Evolutionary conservation across 2,888 invertebrate species (phyloP).

Genomic region (Enoplolaimus lenunculus): DNA sequence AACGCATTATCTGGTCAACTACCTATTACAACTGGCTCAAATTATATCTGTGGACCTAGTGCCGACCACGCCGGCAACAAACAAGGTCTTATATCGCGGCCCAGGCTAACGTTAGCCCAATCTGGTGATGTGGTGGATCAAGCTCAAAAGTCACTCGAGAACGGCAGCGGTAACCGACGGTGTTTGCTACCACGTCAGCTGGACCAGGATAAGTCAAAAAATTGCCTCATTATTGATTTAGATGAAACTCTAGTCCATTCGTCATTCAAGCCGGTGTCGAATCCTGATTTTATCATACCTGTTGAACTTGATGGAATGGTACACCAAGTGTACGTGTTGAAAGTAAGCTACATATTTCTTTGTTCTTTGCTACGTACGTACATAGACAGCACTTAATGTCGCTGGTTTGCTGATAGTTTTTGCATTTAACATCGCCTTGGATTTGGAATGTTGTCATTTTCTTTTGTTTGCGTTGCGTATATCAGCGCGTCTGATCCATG

Average conservation of each 20-base stretch:
- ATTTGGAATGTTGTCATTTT: too few relatives aligned
- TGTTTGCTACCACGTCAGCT: conserved; percentile 65
- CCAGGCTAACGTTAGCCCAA: background rate
- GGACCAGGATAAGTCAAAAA: conserved; percentile 84
- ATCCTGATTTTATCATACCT: conserved; percentile 96
- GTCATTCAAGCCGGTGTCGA: conserved; percentile 97
- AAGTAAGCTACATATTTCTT: too few relatives aligned
- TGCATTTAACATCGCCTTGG: too few relatives aligned
- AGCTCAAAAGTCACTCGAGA: background rate
- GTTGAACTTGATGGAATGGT: conserved; percentile 96
- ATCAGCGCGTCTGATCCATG: too few relatives aligned
- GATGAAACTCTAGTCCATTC: conserved; percentile 98
- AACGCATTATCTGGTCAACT: background rate
- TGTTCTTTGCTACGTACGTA: too few relatives aligned
- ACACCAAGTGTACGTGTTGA: conserved; percentile 54
- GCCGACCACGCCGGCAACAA: background rate
- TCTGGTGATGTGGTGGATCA: background rate
- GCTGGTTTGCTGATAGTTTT: too few relatives aligned
- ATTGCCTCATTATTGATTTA: conserved; percentile 96
- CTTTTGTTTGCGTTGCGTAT: too few relatives aligned
- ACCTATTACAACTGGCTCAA: background rate
- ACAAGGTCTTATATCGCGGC: background rate
- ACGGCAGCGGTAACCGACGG: background rate
- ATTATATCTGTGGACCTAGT: background rate
- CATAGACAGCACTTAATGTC: too few relatives aligned